Conservation (phyloP, 2,888 invertebrate genomes). For the Dryobota labecula region DNA sequence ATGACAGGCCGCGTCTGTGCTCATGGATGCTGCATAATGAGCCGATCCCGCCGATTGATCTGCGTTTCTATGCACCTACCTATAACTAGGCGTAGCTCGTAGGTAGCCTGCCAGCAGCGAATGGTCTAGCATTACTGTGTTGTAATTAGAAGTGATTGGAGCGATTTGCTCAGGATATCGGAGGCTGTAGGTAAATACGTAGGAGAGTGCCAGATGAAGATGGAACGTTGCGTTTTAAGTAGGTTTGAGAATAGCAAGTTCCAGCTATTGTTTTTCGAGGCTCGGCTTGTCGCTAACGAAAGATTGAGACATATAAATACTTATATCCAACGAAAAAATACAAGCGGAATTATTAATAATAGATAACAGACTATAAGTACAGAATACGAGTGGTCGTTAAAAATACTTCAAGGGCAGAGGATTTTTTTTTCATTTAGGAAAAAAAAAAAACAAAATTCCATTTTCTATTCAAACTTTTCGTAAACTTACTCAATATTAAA, state of each 20-base stretch:
- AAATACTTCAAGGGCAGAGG: no score
- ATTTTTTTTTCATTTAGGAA: not conserved
- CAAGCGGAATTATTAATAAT: not conserved
- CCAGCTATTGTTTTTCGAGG: not conserved
- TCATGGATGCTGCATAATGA: slow-evolving; percentile 88
- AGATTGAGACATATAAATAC: no score
- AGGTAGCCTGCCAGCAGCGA: slow-evolving; percentile 57
- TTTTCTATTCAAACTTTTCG: not conserved
- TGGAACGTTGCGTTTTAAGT: slow-evolving; percentile 39
- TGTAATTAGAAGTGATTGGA: slow-evolving; percentile 73
- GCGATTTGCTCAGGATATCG: slow-evolving; percentile 64
- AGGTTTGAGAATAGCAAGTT: slow-evolving; percentile 1
- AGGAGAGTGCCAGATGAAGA: slow-evolving; percentile 29
- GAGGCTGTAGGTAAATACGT: slow-evolving; percentile 56
- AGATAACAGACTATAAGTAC: not conserved
- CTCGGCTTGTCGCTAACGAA: not conserved
- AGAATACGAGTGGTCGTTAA: not conserved
- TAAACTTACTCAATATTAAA: not conserved
- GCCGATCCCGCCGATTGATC: slow-evolving; percentile 86
- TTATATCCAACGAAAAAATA: not conserved
- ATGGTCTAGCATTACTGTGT: slow-evolving; percentile 61
- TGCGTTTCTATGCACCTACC: slow-evolving; percentile 60
- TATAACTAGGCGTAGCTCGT: slow-evolving; percentile 59
- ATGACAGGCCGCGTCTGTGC: slow-evolving; percentile 85
- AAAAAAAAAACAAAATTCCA: not conserved